These are phyloP conservation scores for Helleia helle DNA, from an alignment of 2,888 invertebrate genomes.

Conservation along the genomic window DNA sequence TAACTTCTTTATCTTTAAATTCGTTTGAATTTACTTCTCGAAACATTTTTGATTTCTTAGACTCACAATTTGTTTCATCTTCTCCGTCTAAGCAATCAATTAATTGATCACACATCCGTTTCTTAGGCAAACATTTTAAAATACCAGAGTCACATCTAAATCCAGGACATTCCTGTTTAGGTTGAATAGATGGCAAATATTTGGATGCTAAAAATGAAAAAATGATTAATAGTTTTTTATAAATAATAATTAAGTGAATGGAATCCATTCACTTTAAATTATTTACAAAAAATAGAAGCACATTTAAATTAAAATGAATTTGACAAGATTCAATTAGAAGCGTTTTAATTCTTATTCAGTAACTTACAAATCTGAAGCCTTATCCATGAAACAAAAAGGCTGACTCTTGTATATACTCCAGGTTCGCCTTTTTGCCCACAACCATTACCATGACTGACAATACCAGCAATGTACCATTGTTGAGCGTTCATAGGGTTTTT, in stretches of 20 bases:
- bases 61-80: conserved; percentile 82
- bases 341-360: too few relatives aligned
- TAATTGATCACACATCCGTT: conserved; percentile 79
- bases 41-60: conserved; percentile 21
- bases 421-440: conserved; percentile 86
- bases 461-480: conserved; percentile 87
- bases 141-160: conserved; percentile 79
- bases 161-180: conserved; percentile 80
- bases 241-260: too few relatives aligned
- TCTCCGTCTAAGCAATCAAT: conserved; percentile 86
- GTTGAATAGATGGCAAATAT: conserved; percentile 57
- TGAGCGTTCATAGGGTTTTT: conserved; percentile 77
- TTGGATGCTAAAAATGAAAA: conserved; percentile 50
- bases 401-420: conserved; percentile 87
- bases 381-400: conserved; percentile 84
- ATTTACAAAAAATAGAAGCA: too few relatives aligned
- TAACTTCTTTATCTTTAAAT: background rate
- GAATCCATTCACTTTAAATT: too few relatives aligned
- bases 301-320: too few relatives aligned
- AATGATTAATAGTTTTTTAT: conserved; percentile 7
- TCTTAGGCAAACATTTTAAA: conserved; percentile 78
- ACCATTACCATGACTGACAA: conserved; percentile 91
- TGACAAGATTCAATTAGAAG: too few relatives aligned
- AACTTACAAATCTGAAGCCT: conserved; percentile 73
- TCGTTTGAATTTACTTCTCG: background rate